Conservation (phyloP, 2,888 invertebrate species). For the Drosophila putrida region DNA sequence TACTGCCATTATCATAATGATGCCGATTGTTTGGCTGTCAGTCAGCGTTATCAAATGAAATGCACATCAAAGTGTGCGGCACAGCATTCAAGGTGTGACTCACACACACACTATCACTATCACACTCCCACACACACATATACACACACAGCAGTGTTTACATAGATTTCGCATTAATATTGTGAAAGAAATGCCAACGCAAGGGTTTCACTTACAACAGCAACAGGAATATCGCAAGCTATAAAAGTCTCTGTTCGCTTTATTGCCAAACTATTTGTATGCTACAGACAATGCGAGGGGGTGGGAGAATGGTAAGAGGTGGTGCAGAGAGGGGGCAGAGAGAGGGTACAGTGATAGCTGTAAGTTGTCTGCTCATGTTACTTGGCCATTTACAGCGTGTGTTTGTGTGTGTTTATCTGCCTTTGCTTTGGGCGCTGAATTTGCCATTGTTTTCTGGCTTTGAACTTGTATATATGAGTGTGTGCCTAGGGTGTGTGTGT, state of each 20-base stretch:
- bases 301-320: too few relatives aligned
- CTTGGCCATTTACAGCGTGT: conserved; percentile 41
- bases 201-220: conserved; percentile 43
- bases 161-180: conserved; percentile 62
- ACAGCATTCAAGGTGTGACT: conserved; percentile 42
- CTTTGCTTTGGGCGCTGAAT: conserved; percentile 6
- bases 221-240: conserved; percentile 39
- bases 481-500: not conserved
- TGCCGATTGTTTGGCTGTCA: conserved; percentile 40
- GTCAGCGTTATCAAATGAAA: conserved; percentile 52
- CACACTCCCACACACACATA: not conserved
- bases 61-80: conserved; percentile 43
- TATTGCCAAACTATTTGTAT: conserved; percentile 63
- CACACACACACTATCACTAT: conserved; percentile 4
- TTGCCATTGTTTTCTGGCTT: conserved; percentile 30
- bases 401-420: not conserved
- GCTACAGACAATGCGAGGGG: conserved; percentile 30
- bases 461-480: conserved; percentile 10
- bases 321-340: not conserved
- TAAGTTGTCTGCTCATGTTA: conserved; percentile 31
- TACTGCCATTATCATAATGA: conserved; percentile 61
- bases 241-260: conserved; percentile 46
- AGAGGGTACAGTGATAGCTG: not conserved
- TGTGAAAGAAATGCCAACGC: conserved; percentile 15
- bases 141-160: conserved; percentile 35